Percentiles rank a stretch among this genome's conserved stretches.
phyloP scores from a whole-genome alignment of 2,888 invertebrate genomes.

The Drosophila falleni region DNA sequence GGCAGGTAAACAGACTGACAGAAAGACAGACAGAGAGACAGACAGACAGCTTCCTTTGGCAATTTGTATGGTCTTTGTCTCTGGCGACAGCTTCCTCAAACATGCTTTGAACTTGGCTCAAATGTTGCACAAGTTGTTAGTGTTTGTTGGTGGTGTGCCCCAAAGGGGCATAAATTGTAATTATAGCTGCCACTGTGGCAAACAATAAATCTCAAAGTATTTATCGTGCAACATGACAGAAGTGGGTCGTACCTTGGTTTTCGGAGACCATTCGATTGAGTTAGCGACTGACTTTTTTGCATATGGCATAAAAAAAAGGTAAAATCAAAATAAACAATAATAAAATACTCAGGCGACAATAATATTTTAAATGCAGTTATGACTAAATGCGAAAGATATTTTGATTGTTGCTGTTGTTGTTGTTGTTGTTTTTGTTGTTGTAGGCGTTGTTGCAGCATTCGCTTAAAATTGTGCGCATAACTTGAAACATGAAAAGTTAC shows the following conservation, averaged over 20 bases:
- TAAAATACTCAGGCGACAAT: slow-evolving; percentile 39
- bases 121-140: slow-evolving; percentile 52
- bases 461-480: slow-evolving; percentile 76
- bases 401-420: slow-evolving; percentile 29
- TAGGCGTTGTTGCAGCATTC: slow-evolving; percentile 48
- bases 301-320: slow-evolving; percentile 18
- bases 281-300: slow-evolving; percentile 33
- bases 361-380: slow-evolving; percentile 75
- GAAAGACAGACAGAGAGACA: slow-evolving; percentile 34
- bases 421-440: slow-evolving; percentile 20
- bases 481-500: slow-evolving; percentile 78
- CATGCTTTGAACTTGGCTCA: slow-evolving; percentile 72
- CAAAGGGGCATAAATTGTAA: slow-evolving; percentile 77
- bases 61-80: slow-evolving; percentile 73
- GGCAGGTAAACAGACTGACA: slow-evolving; percentile 57
- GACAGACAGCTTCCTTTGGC: slow-evolving; percentile 67
- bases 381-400: slow-evolving; percentile 78
- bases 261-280: slow-evolving; percentile 48
- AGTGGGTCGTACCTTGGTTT: slow-evolving; percentile 69
- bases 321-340: slow-evolving; percentile 31
- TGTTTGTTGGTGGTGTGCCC: slow-evolving; percentile 36
- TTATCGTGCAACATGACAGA: slow-evolving; percentile 80
- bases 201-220: slow-evolving; percentile 77
- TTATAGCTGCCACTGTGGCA: slow-evolving; percentile 76
- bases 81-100: slow-evolving; percentile 78